Evolutionary conservation across 2,113 vertebrate species (phyloP).

Genomic region (Motacilla tschutschensis): DNA sequence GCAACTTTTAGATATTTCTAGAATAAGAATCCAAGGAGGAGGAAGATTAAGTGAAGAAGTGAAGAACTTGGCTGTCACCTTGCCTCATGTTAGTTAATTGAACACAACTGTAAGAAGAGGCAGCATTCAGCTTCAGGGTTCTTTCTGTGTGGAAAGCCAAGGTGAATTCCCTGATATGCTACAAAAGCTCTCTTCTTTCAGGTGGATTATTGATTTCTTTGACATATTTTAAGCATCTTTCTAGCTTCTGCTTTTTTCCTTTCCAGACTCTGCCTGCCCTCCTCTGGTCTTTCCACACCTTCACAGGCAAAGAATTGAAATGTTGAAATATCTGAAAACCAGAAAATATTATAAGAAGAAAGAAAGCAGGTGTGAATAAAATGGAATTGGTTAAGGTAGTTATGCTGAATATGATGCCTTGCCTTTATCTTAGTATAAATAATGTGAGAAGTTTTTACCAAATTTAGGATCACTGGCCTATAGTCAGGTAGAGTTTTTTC

Average conservation of each 20-base stretch:
- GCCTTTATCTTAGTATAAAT: neutral
- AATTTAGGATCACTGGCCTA: neutral
- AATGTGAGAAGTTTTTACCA: neutral
- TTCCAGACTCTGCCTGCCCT: slow-evolving; percentile 65
- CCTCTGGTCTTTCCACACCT: slow-evolving; percentile 61
- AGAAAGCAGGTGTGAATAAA: neutral
- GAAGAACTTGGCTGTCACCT: slow-evolving; percentile 18
- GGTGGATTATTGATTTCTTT: slow-evolving; percentile 33
- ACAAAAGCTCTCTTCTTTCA: neutral
- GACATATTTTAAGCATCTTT: slow-evolving; percentile 25
- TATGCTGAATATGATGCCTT: neutral
- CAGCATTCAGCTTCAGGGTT: neutral
- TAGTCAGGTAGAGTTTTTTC: neutral
- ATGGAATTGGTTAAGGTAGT: neutral
- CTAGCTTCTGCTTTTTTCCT: neutral
- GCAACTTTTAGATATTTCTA: neutral
- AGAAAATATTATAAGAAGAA: neutral
- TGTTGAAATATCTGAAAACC: neutral
- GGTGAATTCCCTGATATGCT: neutral
- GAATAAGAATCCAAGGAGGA: neutral
- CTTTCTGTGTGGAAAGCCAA: neutral
- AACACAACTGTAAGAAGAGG: neutral
- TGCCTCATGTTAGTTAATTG: slow-evolving; percentile 22
- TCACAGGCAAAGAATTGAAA: slow-evolving; percentile 37
- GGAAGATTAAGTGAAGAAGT: neutral